Percentiles rank a stretch among this genome's conserved stretches.
These are phyloP conservation scores for Lepidothrix coronata DNA, from an alignment of 2,113 vertebrate species.

Conservation along the genomic window DNA sequence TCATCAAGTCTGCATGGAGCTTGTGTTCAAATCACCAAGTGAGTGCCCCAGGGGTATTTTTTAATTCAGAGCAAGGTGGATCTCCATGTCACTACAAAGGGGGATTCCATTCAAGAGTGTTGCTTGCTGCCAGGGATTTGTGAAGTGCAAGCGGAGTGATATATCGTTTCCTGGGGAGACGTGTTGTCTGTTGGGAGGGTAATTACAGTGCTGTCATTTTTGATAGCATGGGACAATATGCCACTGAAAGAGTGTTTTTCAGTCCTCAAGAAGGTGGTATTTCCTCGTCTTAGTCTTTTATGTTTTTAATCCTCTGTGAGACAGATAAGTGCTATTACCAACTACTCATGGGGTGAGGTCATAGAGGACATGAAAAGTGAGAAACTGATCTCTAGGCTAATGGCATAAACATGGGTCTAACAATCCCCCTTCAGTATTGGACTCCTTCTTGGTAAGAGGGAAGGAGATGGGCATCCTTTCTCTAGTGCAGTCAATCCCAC, in stretches of 20 bases:
- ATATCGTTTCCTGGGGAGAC: neutral
- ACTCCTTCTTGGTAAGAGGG: neutral
- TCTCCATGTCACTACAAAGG: neutral
- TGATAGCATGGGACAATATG: neutral
- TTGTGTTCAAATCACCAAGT: fast-evolving
- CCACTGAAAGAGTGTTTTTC: neutral
- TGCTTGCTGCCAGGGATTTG: neutral
- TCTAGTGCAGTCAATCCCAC: neutral
- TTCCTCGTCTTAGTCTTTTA: neutral
- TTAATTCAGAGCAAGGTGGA: neutral
- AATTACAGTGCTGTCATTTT: neutral
- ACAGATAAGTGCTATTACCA: neutral
- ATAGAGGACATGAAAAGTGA: neutral
- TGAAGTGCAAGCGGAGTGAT: neutral
- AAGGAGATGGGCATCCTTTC: neutral
- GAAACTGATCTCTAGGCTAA: neutral
- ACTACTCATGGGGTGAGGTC: neutral
- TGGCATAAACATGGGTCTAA: neutral
- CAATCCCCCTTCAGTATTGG: neutral
- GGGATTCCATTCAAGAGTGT: neutral
- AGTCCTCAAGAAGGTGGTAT: neutral
- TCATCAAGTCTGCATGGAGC: fast-evolving
- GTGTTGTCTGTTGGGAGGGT: neutral
- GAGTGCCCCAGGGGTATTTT: neutral
- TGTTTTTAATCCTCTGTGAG: neutral